A percentile compares a stretch with the other conserved stretches of the same genome.
Conservation (phyloP, 2,888 invertebrate species). For the Oegoconia quadripuncta region DNA sequence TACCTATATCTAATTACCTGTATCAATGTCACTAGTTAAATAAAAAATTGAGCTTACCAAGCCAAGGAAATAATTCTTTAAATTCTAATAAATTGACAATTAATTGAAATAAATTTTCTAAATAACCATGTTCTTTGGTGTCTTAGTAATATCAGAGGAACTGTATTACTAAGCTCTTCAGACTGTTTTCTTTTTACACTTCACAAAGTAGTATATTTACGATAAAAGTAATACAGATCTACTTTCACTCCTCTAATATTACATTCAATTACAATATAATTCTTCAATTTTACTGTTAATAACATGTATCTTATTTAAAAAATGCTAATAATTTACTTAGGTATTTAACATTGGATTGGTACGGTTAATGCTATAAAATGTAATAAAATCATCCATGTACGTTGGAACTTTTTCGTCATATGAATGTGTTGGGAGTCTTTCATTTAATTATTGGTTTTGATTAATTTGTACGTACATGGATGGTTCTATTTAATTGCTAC, state of each 20-base stretch:
- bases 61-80: conserved; percentile 39
- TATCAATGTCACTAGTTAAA: conserved; percentile 16
- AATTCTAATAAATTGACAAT: conserved; percentile 32
- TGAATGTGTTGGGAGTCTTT: no score
- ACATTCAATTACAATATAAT: conserved; percentile 20
- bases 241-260: conserved; percentile 35
- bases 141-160: conserved; percentile 47
- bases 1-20: no score
- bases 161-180: no score
- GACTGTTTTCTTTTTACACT: no score
- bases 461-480: conserved; percentile 21
- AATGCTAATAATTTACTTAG: background rate
- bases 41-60: conserved; percentile 49
- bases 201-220: no score
- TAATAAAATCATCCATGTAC: conserved; percentile 37
- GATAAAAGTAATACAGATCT: no score
- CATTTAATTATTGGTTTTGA: no score
- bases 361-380: conserved; percentile 20
- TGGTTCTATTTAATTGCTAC: conserved; percentile 29
- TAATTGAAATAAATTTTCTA: conserved; percentile 36
- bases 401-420: conserved; percentile 23
- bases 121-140: conserved; percentile 46
- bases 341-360: conserved; percentile 17
- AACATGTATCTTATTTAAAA: background rate
- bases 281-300: background rate